Base-by-base conservation (phyloP, 2,888 invertebrate species). In the Thalpophila matura region DNA sequence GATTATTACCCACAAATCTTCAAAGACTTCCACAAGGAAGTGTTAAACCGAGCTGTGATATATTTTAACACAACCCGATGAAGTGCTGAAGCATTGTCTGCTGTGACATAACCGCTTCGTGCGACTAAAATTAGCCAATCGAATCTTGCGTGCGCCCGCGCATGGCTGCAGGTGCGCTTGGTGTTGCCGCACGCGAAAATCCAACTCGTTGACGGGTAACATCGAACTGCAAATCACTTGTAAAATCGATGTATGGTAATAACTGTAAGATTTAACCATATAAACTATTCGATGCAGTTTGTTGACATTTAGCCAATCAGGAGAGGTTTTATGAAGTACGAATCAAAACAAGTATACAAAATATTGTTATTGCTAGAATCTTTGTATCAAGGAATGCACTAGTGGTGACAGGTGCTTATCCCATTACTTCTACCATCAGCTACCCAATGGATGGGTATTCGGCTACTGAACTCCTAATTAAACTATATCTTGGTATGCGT, bases 101-200 rank as follows among this genome's bases (percentile, higher is more conserved):
- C 79, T 79, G 85, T 94, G 93, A 93, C 93, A 93, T 93, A 93
- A 93, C 89, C 78, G 84, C 82, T 85, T 77, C 75, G 83, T 75
- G 83, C 62, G 66, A 85, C 89, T 94, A 94, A 89, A 90, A 88
- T 92, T 94, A 93, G 85, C 88, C 86, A 84, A 89, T 88, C 80
- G 86, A 80, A 85, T 74, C 78, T 79, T 68, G 83, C 77, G 81
- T 86, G 89, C 89, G 89, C 89, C 64, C 67, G 89, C 91, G 92
- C 92, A 91, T 91, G 91, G 83, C 61, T 89, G 92, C 93, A 94
- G 93, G 92, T 94, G 91, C 84, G 82, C 54, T 60, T 69, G 31
- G 86, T 89, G 90, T 89, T 91, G 90, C 91, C 86, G 80, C 74
- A 71, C 57, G 74, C 79, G 73, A 86, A 84, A 84, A 86, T 82